Conservation (phyloP, 2,797 vertebrate genomes). For the Platalea minor region DNA sequence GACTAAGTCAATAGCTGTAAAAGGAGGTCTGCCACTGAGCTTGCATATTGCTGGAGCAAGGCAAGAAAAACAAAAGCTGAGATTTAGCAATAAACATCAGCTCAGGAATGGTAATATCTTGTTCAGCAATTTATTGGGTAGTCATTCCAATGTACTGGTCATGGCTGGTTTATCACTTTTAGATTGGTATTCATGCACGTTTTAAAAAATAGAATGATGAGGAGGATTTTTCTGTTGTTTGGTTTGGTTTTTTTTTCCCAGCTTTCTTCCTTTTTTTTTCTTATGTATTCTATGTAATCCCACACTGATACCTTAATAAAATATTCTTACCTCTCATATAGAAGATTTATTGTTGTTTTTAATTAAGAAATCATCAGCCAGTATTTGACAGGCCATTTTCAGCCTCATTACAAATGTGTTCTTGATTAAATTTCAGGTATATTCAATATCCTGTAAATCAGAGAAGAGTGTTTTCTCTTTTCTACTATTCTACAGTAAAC, state of each 20-base stretch:
- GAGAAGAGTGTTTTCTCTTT: background rate
- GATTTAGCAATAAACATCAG: too few relatives aligned
- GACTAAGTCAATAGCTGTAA: background rate
- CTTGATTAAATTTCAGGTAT: constrained; percentile 47
- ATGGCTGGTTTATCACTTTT: background rate
- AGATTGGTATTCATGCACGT: background rate
- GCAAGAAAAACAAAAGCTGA: background rate
- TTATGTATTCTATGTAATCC: background rate
- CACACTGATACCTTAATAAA: background rate
- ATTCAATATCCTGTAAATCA: constrained; percentile 39
- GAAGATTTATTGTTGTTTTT: constrained; percentile 1
- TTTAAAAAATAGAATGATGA: background rate
- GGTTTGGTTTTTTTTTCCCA: background rate
- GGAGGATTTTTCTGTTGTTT: background rate
- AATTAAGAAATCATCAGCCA: constrained; percentile 52
- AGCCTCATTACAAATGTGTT: constrained; percentile 15
- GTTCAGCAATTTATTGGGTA: background rate
- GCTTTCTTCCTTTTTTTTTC: background rate
- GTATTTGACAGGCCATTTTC: constrained; percentile 50
- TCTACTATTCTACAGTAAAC: background rate
- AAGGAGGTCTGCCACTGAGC: background rate
- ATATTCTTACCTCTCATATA: background rate
- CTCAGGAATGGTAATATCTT: background rate
- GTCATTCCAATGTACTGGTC: background rate
- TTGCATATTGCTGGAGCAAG: background rate